Base-by-base conservation (phyloP, 1,140 invertebrate species). In the Popillia japonica region DNA sequence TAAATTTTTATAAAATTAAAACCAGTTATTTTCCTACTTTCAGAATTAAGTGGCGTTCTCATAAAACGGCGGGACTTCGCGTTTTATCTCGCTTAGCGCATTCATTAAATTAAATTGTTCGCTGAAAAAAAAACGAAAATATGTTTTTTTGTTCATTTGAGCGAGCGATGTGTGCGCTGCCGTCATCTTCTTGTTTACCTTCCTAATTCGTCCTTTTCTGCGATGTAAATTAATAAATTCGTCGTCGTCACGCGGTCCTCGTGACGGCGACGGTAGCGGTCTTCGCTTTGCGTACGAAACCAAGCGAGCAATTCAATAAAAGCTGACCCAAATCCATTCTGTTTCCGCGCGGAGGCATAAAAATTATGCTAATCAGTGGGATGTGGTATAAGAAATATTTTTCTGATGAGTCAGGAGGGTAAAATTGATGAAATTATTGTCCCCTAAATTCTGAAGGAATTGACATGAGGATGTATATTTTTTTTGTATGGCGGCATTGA, bases 1-100 rank as follows among this genome's bases (percentile, higher is more conserved):
- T 10, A 48, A 48, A 48, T 48, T 48, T 48, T 48, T 48, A 48
- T 48, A 48, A 48, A 48, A 48, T 48, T 48, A 48, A 17, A 48
- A 17, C 44, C 2, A 48, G 44, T 48, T 48, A 17, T 34, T 17
- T 48, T 48, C 44, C 44, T 48, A 48, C 44, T 48, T 48, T 48
- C 27, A 17, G 44, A 48, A 48, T 17, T 48, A 48, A 48, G 44
- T 48, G 44, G 44, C 44, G n/a, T 48, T 48, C 8, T 48, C 27
- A 48, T 48, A 17, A 48, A 48, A 48, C 44, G 10, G 44, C 4
- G 44, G 44, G 10, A 48, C n/a, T 48, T 48, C 44, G 44, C 44
- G n/a, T 48, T 48, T 48, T 17, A 48, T 48, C 44, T 48, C 44
- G 44, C 44, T 48, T 48, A 48, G 44, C 44, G 44, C n/a, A 14